These are phyloP conservation scores for Lochmaea capreae DNA, from an alignment of 2,888 invertebrate genomes.

Conservation along the genomic window DNA sequence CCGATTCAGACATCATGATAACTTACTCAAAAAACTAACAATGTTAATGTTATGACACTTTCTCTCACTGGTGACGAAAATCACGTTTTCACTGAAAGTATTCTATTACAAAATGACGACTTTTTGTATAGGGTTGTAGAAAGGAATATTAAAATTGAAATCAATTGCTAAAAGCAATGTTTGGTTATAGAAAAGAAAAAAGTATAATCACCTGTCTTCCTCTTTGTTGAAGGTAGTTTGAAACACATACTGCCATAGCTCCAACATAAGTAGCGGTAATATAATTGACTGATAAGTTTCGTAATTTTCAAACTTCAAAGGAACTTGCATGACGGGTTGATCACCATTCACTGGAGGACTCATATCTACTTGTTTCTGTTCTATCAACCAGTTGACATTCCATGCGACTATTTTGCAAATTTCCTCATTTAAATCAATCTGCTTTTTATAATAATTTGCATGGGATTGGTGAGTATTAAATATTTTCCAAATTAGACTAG, in stretches of 20 bases:
- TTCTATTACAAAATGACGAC: background rate
- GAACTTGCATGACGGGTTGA: slow-evolving; percentile 66
- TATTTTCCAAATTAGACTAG: slow-evolving; percentile 32
- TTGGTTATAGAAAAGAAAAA: background rate
- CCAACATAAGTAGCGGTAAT: slow-evolving; percentile 71
- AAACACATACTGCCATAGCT: slow-evolving; percentile 70
- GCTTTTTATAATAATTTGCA: slow-evolving; percentile 28
- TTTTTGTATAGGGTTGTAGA: too few species aligned
- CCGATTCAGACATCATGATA: too few species aligned
- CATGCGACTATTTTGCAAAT: slow-evolving; percentile 72
- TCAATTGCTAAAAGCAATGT: too few species aligned
- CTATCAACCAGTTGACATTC: slow-evolving; percentile 76
- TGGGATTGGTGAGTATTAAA: background rate
- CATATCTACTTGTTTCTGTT: slow-evolving; percentile 66
- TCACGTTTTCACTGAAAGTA: background rate
- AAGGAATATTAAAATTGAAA: too few species aligned
- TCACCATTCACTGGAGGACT: slow-evolving; percentile 69
- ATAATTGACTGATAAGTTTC: slow-evolving; percentile 72
- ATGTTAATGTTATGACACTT: too few species aligned
- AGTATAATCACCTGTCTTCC: slow-evolving; percentile 40
- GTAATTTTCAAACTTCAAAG: slow-evolving; percentile 69
- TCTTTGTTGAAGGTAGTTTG: slow-evolving; percentile 42
- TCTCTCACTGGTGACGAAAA: too few species aligned
- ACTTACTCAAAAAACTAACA: too few species aligned
- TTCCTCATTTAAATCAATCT: slow-evolving; percentile 63